phyloP scores from a whole-genome alignment of 2,797 vertebrate genomes.

The Anguilla megastoma region DNA sequence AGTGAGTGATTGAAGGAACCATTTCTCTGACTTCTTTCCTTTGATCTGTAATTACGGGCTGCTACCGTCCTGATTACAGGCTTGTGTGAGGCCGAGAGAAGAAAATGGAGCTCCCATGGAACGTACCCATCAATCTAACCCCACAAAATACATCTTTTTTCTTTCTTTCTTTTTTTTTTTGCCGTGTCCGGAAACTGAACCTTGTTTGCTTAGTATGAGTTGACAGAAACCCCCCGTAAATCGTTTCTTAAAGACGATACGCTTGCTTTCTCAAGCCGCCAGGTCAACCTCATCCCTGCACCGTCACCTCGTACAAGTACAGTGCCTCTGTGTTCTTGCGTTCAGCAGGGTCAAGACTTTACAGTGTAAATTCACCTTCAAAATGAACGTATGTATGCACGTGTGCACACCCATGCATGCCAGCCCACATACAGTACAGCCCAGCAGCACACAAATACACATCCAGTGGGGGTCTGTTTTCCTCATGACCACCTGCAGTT shows the following conservation, averaged over 20 bases:
- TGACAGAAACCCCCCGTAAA: neutral
- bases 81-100: neutral
- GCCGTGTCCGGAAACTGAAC: constrained; percentile 2
- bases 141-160: constrained; percentile 51
- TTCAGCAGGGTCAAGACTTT: constrained; percentile 27
- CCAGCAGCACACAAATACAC: constrained; percentile 4
- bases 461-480: neutral
- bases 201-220: constrained; percentile 13
- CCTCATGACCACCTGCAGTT: neutral
- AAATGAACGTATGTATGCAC: constrained; percentile 13
- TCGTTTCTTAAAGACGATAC: constrained; percentile 52
- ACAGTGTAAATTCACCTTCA: constrained; percentile 30
- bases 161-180: neutral
- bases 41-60: constrained; percentile 55
- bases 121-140: constrained; percentile 47
- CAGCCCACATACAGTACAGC: neutral
- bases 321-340: constrained; percentile 32
- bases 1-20: constrained; percentile 11
- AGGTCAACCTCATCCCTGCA: constrained; percentile 24
- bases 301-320: constrained; percentile 15
- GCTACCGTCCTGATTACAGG: constrained; percentile 14
- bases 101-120: constrained; percentile 35
- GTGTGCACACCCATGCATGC: neutral
- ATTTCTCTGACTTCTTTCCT: neutral
- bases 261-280: constrained; percentile 30